Evolutionary conservation across 2,888 invertebrate species (phyloP).

Genomic region (Nebria salina): DNA sequence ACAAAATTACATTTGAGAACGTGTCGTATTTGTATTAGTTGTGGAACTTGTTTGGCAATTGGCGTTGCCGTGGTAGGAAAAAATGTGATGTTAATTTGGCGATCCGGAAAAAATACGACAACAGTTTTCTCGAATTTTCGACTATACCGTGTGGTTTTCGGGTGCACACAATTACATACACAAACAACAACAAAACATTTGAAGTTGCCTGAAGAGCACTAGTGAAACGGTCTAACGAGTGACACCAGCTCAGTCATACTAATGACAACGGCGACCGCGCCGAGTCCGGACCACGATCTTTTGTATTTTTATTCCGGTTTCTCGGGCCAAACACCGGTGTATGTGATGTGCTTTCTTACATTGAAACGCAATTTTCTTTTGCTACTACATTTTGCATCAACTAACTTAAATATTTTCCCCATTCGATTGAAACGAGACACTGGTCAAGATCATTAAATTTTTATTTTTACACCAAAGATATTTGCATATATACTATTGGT

Average conservation of each 20-base stretch:
- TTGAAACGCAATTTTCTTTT: not conserved
- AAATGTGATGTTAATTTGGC: not conserved
- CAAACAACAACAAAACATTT: constrained; percentile 1
- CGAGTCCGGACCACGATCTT: not conserved
- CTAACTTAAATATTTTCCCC: not conserved
- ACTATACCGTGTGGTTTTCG: not conserved
- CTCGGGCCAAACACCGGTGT: not conserved
- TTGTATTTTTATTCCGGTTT: not conserved
- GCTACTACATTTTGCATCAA: not conserved
- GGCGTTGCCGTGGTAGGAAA: too few species aligned
- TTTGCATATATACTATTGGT: not conserved
- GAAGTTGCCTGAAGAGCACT: not conserved
- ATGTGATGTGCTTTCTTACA: not conserved
- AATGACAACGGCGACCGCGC: not conserved
- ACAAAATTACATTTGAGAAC: too few species aligned
- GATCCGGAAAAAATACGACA: not conserved
- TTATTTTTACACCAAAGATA: not conserved
- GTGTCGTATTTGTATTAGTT: too few species aligned
- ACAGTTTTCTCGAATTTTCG: not conserved
- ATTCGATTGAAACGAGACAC: not conserved
- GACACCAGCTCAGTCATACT: not conserved
- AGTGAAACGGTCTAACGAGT: not conserved
- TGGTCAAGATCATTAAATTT: not conserved
- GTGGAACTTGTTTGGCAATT: too few species aligned
- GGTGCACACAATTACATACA: not conserved